A percentile compares a stretch with the other conserved stretches of the same genome.
Evolutionary conservation across 2,888 invertebrate species (phyloP).

Genomic region (Steinernema carpocapsae): DNA sequence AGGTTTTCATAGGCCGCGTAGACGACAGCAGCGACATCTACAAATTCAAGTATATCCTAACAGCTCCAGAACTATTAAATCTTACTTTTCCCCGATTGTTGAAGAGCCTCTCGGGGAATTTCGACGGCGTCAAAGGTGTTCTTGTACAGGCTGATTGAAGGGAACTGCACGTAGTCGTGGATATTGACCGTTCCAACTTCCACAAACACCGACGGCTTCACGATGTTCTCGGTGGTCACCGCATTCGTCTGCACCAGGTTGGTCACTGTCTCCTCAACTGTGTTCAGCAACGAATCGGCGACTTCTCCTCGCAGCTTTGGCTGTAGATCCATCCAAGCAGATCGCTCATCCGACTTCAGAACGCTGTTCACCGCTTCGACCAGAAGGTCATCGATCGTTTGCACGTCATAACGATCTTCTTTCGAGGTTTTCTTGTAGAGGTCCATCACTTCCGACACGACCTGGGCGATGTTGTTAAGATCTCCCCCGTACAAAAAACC

Average conservation of each 20-base stretch:
- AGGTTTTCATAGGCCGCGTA: conserved; percentile 36
- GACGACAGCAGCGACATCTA: conserved; percentile 30
- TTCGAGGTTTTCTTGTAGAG: conserved; percentile 38
- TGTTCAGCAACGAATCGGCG: background rate
- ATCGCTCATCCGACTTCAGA: conserved; percentile 6
- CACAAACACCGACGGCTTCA: conserved; percentile 13
- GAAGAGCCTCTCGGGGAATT: conserved; percentile 53
- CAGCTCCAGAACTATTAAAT: background rate
- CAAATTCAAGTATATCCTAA: background rate
- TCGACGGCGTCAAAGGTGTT: conserved; percentile 49
- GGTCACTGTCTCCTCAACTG: background rate
- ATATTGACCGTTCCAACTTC: conserved; percentile 23
- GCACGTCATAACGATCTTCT: conserved; percentile 35
- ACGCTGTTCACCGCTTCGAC: conserved; percentile 25
- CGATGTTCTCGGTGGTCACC: background rate
- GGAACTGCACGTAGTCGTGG: conserved; percentile 43
- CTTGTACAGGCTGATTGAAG: conserved; percentile 49
- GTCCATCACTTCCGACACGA: conserved; percentile 43
- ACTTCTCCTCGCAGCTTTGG: conserved; percentile 11
- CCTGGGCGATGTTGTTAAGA: conserved; percentile 45
- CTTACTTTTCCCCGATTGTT: conserved; percentile 37
- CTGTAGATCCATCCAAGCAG: conserved; percentile 21
- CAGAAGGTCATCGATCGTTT: conserved; percentile 15
- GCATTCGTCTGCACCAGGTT: conserved; percentile 13
- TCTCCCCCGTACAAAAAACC: conserved; percentile 52